Percentiles rank a stretch among this genome's conserved stretches.
phyloP scores from a whole-genome alignment of 2,113 vertebrate species.

The Isurus oxyrinchus region DNA sequence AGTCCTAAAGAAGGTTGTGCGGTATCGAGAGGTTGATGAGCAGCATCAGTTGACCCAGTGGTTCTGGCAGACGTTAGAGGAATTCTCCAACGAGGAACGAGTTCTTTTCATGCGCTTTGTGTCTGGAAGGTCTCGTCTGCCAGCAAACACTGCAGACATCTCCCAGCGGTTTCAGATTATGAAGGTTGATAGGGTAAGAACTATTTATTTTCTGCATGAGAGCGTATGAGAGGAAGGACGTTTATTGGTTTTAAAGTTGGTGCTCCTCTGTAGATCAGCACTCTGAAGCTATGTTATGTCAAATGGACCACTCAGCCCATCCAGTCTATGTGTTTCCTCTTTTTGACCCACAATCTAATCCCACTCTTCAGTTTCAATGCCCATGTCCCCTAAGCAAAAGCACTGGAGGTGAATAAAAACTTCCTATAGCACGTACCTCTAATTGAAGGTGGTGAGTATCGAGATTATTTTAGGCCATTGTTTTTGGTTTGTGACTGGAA shows the following conservation, averaged over 20 bases:
- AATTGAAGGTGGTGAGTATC: background rate
- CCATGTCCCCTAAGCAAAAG: background rate
- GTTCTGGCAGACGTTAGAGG: conserved; percentile 75
- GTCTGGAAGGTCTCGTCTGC: conserved; percentile 70
- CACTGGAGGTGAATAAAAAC: too few species aligned
- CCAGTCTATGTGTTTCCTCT: background rate
- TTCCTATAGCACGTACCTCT: background rate
- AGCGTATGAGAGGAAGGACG: background rate
- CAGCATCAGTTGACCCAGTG: conserved; percentile 74
- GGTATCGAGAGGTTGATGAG: conserved; percentile 74
- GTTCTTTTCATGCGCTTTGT: conserved; percentile 80
- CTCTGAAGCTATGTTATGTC: background rate
- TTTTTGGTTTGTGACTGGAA: background rate
- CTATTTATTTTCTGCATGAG: background rate
- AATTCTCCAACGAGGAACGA: conserved; percentile 75
- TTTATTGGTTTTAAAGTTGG: background rate
- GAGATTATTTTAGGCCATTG: background rate
- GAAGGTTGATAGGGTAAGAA: conserved; percentile 77
- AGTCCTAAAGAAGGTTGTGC: conserved; percentile 73
- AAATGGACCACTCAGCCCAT: background rate
- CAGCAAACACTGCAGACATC: conserved; percentile 76
- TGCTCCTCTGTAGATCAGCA: background rate
- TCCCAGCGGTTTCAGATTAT: conserved; percentile 80
- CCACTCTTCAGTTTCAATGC: background rate
- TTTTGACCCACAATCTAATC: background rate